A percentile compares a stretch with the other conserved stretches of the same genome.
phyloP scores from a whole-genome alignment of 1,140 invertebrate genomes.

The Calephelis virginiensis region DNA sequence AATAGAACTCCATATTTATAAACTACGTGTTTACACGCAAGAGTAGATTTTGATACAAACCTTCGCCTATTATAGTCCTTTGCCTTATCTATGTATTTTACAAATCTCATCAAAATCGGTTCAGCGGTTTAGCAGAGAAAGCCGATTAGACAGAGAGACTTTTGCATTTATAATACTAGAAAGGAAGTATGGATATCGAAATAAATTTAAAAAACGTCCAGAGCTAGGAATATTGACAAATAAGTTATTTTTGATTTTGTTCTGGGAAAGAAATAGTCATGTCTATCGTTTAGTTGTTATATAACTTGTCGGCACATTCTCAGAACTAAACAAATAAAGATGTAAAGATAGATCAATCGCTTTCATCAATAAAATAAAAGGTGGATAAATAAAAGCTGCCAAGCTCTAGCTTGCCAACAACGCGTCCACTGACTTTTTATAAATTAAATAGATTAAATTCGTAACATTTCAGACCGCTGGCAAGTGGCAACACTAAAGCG shows the following conservation, averaged over 20 bases:
- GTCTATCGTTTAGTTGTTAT: neutral
- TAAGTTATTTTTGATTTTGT: too few species aligned
- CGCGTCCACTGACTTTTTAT: slow-evolving; percentile 33
- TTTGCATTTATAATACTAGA: too few species aligned
- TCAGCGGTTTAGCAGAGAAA: too few species aligned
- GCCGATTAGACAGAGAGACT: too few species aligned
- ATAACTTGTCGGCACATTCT: neutral
- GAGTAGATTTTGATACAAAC: too few species aligned
- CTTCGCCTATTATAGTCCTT: too few species aligned
- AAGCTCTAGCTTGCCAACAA: slow-evolving; percentile 52
- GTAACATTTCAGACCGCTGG: neutral
- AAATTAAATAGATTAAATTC: neutral
- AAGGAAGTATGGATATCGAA: too few species aligned
- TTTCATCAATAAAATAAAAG: slow-evolving; percentile 47
- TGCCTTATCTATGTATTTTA: too few species aligned
- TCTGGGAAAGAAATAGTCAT: too few species aligned
- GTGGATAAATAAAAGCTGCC: slow-evolving; percentile 35
- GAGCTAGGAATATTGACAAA: neutral
- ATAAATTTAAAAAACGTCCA: neutral
- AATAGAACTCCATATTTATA: too few species aligned
- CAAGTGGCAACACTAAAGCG: neutral
- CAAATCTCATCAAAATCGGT: too few species aligned
- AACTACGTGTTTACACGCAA: too few species aligned
- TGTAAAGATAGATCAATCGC: slow-evolving; percentile 49
- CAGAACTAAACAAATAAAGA: slow-evolving; percentile 16